Evolutionary conservation across 2,113 vertebrate species (phyloP).

Genomic region (Grammomys surdaster): DNA sequence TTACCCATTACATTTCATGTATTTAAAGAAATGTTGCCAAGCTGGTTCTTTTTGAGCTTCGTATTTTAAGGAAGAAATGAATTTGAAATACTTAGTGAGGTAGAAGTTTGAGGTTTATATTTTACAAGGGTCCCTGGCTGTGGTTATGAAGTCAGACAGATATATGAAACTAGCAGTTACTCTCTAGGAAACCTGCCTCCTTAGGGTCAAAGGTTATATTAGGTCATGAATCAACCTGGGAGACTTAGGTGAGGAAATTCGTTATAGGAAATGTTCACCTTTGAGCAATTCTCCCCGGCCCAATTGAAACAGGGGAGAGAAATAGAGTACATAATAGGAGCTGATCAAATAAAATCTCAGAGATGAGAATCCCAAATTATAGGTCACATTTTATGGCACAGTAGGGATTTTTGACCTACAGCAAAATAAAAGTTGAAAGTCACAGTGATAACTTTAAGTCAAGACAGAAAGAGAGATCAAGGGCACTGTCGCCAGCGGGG

Average conservation of each 20-base stretch:
- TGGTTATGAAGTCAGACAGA: background rate
- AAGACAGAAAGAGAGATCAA: background rate
- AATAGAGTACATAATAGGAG: constrained; percentile 67
- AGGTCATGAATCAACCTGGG: constrained; percentile 60
- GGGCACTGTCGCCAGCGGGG: background rate
- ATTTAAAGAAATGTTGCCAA: background rate
- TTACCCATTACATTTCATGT: background rate
- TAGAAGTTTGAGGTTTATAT: background rate
- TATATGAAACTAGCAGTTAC: constrained; percentile 15
- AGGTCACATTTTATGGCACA: constrained; percentile 58
- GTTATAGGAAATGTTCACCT: constrained; percentile 62
- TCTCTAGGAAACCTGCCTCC: constrained; percentile 26
- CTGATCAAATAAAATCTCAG: constrained; percentile 70
- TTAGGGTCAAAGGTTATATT: constrained; percentile 41
- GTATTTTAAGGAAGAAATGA: background rate
- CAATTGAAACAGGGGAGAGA: constrained; percentile 36
- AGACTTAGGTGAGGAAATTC: constrained; percentile 52
- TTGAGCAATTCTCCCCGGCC: constrained; percentile 42
- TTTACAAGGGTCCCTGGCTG: constrained; percentile 8
- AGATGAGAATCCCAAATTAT: constrained; percentile 65
- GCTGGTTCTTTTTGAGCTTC: background rate
- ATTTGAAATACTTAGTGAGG: constrained; percentile 39
- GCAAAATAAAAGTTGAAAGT: constrained; percentile 72
- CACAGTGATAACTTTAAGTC: constrained; percentile 63
- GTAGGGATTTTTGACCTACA: constrained; percentile 57